Evolutionary conservation across 2,888 invertebrate species (phyloP), one percentile per base, ranked within the genome.

Genomic region (Leptinotarsa juncta): DNA sequence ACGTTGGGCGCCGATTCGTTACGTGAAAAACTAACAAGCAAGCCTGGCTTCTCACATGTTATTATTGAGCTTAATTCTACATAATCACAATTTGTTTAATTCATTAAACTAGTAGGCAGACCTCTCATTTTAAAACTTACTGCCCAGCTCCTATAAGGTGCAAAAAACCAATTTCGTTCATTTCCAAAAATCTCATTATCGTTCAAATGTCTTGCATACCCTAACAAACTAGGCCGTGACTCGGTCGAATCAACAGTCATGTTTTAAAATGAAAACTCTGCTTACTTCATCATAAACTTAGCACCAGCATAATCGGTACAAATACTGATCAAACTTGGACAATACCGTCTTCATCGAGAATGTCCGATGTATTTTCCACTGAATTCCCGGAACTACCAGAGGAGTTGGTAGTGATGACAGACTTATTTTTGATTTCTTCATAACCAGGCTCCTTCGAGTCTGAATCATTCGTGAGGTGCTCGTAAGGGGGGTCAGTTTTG

Each of bases 341-440:
- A 75, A 84, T 83, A 16, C 78, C 82, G 76, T 84, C 81, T 71
- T 84, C 85, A 68, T 85, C 84, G 68, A 83, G 81, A 73, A 84
- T 77, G 77, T 83, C 76, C 42, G 73, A 81, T 70, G 67, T 75
- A 80, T 79, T 32, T 77, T 73, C 74, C 60, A 78, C 65, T 26
- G 77, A 78, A 70, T 78, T 78, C 42, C 78, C 77, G 55, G 77
- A 78, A 69, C 76, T 79, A 57, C 78, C 77, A 16, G 78, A 75
- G 48, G 81, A 80, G 67, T 80, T 81, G 2, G 81, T 79, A 77
- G 78, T 79, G 69, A 80, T 62, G 23, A 60, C 49, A 7, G 62
- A 57, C 23, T 74, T 75, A 16, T 77, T 65, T 76, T 81, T 78
- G n/a, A 85, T 80, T 77, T 80, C 81, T 72, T 85, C 84, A 73